Base-by-base conservation (phyloP, 2,888 invertebrate species). In the Xanthorhoe spadicearia region DNA sequence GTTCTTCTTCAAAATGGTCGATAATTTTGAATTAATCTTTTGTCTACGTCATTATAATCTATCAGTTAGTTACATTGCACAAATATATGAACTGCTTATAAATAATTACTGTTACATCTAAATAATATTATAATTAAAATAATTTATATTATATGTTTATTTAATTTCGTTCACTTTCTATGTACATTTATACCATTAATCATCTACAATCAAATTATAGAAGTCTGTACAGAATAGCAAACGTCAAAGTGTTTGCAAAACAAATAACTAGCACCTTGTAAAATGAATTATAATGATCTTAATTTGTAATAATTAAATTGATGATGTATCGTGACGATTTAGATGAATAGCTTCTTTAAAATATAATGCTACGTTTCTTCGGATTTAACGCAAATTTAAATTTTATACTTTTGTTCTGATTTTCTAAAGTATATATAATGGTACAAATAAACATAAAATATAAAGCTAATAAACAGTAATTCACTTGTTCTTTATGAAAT, bases 281-380 rank as follows among this genome's bases (percentile, higher is more conserved):
- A 69, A 52, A 68, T 71, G 72, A 70, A 73, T 67, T 61, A 62
- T 70, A 17, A 72, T 70, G 58, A 69, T 70, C 71, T 71, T 68
- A n/a, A 74, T 69, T 60, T 66, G 66, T 43, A 68, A 70, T 75
- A 79, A 77, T 78, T 81, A 69, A 66, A 71, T 67, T 78, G 76
- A 82, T 83, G 80, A 78, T 74, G 76, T 78, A 85, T 79, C 70
- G 74, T 74, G 73, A 69, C 9, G 28, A 15, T 17, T 48, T 48
- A 48, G 7, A 48, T 15, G 7, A 43, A 43, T 43, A 43, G 38
- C 38, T 43, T 13, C 38, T 13, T 43, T 3, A 43, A 13, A 13
- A 43, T 13, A 13, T 43, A 9, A 43, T 43, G 3, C 38, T 10
- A 13, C 38, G 13, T 43, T 43, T 43, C 38, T 5, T 13, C 3